phyloP scores from a whole-genome alignment of 2,113 vertebrate genomes.

The Pseudolaguvia tuberculata region DNA sequence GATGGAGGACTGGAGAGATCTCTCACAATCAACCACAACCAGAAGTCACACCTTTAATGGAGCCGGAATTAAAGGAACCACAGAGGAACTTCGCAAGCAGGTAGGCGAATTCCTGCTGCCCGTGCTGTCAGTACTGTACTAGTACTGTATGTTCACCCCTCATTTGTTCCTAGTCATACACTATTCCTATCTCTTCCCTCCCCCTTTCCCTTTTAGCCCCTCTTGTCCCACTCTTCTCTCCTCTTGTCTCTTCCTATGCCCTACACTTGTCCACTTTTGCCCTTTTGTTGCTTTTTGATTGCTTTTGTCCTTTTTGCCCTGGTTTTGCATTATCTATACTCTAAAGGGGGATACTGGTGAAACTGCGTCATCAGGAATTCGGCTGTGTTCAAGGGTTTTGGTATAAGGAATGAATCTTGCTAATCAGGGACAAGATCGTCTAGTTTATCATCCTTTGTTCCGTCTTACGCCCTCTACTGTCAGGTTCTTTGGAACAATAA shows the following conservation, averaged over 20 bases:
- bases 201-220: not conserved
- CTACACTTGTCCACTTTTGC: too few relatives aligned
- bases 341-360: not conserved
- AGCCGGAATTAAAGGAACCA: constrained; percentile 77
- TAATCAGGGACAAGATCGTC: not conserved
- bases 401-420: not conserved
- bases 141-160: too few relatives aligned
- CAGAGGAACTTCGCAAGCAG: constrained; percentile 95
- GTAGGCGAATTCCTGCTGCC: constrained; percentile 55
- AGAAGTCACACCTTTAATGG: constrained; percentile 75
- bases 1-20: constrained; percentile 79
- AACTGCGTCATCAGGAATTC: not conserved
- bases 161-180: not conserved
- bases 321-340: too few relatives aligned
- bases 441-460: not conserved
- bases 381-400: constrained; percentile 4
- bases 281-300: too few relatives aligned
- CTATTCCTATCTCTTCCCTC: not conserved
- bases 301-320: too few relatives aligned
- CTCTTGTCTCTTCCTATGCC: too few relatives aligned
- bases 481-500: not conserved
- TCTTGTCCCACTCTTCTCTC: not conserved
- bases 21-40: constrained; percentile 66
- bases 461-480: not conserved
- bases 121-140: not conserved